Percentiles rank a stretch among this genome's conserved stretches.
phyloP scores from a whole-genome alignment of 2,797 vertebrate genomes.

The Paedocypris micromegethes region DNA sequence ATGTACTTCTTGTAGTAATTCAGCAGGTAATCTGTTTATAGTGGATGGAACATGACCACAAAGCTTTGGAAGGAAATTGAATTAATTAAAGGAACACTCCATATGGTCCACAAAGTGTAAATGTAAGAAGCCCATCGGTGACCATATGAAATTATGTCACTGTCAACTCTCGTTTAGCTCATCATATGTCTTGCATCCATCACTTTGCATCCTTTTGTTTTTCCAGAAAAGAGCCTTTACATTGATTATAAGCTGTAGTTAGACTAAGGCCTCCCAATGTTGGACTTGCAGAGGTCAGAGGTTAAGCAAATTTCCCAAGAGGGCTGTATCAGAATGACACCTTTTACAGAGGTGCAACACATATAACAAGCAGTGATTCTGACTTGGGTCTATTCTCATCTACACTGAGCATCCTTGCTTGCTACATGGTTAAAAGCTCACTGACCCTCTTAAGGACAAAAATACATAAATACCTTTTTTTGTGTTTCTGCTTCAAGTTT shows the following conservation, averaged over 20 bases:
- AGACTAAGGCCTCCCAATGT: neutral
- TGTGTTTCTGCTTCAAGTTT: neutral
- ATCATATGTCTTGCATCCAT: too few species aligned
- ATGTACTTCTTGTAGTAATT: slow-evolving; percentile 5
- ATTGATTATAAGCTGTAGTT: too few species aligned
- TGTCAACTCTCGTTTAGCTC: too few species aligned
- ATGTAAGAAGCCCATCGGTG: neutral
- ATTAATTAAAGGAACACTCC: neutral
- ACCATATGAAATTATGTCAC: neutral
- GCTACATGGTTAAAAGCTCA: slow-evolving; percentile 4
- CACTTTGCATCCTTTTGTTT: too few species aligned
- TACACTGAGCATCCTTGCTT: slow-evolving; percentile 12
- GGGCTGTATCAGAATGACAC: neutral
- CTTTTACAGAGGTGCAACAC: neutral
- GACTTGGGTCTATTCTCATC: slow-evolving; percentile 10
- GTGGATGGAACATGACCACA: neutral
- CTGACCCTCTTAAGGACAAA: slow-evolving; percentile 15
- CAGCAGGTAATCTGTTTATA: slow-evolving; percentile 19
- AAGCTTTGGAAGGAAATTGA: slow-evolving; percentile 4
- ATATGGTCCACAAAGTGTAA: slow-evolving; percentile 4
- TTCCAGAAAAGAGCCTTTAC: too few species aligned
- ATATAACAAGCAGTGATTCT: slow-evolving; percentile 7
- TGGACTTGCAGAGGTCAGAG: neutral
- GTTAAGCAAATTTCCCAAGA: slow-evolving; percentile 7
- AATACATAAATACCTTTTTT: neutral